These are phyloP conservation scores for Epistrophe eligans DNA, from an alignment of 2,888 invertebrate genomes.

Conservation along the genomic window DNA sequence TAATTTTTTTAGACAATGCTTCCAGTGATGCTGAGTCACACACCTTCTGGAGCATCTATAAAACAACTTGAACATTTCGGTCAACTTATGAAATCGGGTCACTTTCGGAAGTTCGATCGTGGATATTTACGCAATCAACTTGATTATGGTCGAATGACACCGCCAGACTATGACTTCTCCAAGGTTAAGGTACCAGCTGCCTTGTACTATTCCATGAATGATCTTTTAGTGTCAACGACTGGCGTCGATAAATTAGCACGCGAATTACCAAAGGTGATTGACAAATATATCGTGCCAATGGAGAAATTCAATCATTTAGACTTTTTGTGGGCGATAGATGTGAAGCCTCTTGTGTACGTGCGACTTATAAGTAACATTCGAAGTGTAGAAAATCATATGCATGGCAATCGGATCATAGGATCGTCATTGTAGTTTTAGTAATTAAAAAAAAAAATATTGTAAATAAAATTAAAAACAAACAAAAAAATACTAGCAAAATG, in stretches of 20 bases:
- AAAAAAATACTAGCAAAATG: conserved; percentile 76
- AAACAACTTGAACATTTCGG: conserved; percentile 84
- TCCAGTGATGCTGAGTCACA: conserved; percentile 83
- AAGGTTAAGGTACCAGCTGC: conserved; percentile 85
- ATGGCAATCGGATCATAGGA: conserved; percentile 62
- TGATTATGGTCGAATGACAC: conserved; percentile 84
- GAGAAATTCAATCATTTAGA: conserved; percentile 86
- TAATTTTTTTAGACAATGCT: conserved; percentile 82
- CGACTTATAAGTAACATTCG: conserved; percentile 81
- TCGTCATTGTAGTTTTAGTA: conserved; percentile 29
- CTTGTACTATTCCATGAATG: conserved; percentile 86
- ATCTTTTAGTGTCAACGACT: conserved; percentile 87
- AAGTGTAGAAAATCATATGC: conserved; percentile 81
- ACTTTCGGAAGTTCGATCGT: conserved; percentile 84
- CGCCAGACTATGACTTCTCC: conserved; percentile 85
- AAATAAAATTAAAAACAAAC: neutral
- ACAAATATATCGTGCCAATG: conserved; percentile 85
- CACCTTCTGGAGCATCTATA: conserved; percentile 84
- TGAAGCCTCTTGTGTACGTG: conserved; percentile 84
- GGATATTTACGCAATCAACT: conserved; percentile 84
- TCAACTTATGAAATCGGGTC: conserved; percentile 83
- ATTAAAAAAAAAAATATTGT: conserved; percentile 1
- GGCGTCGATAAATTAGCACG: conserved; percentile 86
- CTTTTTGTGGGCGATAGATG: conserved; percentile 86
- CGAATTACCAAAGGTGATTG: conserved; percentile 85